These are phyloP conservation scores for Macrochelys suwanniensis DNA, from an alignment of 2,797 vertebrate genomes.

Conservation along the genomic window DNA sequence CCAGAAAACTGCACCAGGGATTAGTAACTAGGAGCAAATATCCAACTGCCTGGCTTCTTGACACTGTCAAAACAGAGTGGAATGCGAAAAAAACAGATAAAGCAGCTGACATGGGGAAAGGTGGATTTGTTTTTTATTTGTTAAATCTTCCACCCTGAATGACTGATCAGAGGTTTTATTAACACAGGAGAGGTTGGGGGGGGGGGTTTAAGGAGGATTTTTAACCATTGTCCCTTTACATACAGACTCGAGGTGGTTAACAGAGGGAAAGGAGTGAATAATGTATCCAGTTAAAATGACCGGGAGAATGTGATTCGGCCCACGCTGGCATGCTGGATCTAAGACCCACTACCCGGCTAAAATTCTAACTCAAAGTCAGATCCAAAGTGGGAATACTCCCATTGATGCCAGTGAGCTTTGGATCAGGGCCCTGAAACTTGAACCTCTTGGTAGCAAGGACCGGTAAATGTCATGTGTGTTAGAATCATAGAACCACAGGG, in stretches of 20 bases:
- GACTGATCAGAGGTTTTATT: accelerated
- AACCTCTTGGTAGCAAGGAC: neutral
- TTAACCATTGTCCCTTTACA: neutral
- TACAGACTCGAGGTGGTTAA: accelerated
- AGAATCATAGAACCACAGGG: neutral
- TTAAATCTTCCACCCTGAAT: accelerated
- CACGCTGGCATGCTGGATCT: neutral
- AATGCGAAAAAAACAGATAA: neutral
- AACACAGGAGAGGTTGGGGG: neutral
- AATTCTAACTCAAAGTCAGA: constrained; percentile 38
- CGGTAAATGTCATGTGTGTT: neutral
- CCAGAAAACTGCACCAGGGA: neutral
- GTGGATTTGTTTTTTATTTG: neutral
- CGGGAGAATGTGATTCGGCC: neutral
- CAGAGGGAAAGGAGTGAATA: accelerated
- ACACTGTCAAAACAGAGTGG: accelerated
- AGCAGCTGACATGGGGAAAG: neutral
- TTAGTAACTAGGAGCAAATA: neutral
- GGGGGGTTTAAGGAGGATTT: neutral
- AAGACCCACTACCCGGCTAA: constrained; percentile 61
- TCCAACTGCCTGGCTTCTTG: accelerated
- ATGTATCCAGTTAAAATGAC: accelerated
- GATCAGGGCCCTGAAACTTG: neutral
- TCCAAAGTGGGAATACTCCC: neutral
- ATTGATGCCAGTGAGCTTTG: neutral